These are phyloP conservation scores for Tetragonula clypearis DNA, from an alignment of 1,140 invertebrate species.

Conservation along the genomic window DNA sequence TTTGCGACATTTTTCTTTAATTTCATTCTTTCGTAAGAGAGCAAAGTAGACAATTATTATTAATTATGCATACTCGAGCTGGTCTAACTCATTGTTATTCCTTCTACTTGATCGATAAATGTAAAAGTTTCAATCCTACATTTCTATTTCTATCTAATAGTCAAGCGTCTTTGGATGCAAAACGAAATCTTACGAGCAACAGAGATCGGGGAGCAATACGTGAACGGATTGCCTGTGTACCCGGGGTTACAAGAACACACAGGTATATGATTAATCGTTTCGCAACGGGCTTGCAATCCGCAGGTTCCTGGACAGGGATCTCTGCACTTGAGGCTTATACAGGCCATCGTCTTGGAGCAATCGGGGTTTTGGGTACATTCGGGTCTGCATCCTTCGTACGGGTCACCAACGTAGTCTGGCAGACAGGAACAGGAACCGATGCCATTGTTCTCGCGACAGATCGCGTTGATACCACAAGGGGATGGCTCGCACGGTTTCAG, in stretches of 20 bases:
- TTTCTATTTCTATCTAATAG: slow-evolving; percentile 19
- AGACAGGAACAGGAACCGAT: slow-evolving; percentile 85
- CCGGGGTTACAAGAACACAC: slow-evolving; percentile 84
- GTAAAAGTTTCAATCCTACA: neutral
- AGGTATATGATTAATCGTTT: slow-evolving; percentile 85
- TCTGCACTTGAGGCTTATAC: slow-evolving; percentile 85
- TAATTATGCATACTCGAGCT: too few relatives aligned
- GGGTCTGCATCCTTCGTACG: slow-evolving; percentile 87
- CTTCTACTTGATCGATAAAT: neutral
- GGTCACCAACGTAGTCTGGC: slow-evolving; percentile 87
- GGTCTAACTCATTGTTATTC: neutral
- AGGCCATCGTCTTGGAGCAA: slow-evolving; percentile 85
- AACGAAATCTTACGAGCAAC: slow-evolving; percentile 73
- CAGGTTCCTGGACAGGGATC: slow-evolving; percentile 86
- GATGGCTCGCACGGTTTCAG: slow-evolving; percentile 85
- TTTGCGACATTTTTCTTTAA: too few relatives aligned
- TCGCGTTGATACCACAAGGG: slow-evolving; percentile 84
- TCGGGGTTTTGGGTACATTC: slow-evolving; percentile 88
- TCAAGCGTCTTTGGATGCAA: slow-evolving; percentile 39
- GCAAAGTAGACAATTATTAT: too few relatives aligned
- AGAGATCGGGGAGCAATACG: slow-evolving; percentile 63
- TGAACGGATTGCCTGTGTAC: slow-evolving; percentile 85
- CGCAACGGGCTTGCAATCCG: slow-evolving; percentile 86
- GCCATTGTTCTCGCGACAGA: slow-evolving; percentile 81
- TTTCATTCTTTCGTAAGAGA: too few relatives aligned